A percentile compares a stretch with the other conserved stretches of the same genome.
phyloP scores from a whole-genome alignment of 2,888 invertebrate species.

The Oligia strigilis region DNA sequence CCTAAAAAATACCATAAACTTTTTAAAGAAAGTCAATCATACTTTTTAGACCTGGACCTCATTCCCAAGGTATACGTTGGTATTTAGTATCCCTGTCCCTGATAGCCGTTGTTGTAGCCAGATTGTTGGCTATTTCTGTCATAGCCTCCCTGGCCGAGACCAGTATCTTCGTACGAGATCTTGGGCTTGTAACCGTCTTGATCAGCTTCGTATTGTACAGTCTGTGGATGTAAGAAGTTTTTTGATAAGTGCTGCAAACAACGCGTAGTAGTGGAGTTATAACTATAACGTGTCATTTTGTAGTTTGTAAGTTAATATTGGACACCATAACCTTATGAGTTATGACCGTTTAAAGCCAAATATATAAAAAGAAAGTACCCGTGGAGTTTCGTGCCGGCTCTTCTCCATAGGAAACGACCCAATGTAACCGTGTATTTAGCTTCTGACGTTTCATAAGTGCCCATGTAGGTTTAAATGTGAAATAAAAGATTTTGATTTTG shows the following conservation, averaged over 20 bases:
- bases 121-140: slow-evolving; percentile 72
- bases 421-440: too few relatives aligned
- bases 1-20: slow-evolving; percentile 25
- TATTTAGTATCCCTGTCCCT: slow-evolving; percentile 68
- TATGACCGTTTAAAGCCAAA: background rate
- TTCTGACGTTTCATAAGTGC: too few relatives aligned
- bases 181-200: slow-evolving; percentile 92
- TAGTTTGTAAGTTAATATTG: background rate
- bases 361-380: too few relatives aligned
- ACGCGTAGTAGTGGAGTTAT: background rate
- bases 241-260: background rate
- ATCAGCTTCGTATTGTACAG: slow-evolving; percentile 93
- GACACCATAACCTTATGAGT: background rate
- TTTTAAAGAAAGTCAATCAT: slow-evolving; percentile 29
- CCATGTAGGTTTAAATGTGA: too few relatives aligned
- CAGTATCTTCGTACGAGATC: slow-evolving; percentile 92
- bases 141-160: slow-evolving; percentile 73
- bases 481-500: too few relatives aligned
- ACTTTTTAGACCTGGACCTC: slow-evolving; percentile 31
- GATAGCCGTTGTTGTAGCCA: slow-evolving; percentile 67
- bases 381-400: too few relatives aligned
- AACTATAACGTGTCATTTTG: background rate
- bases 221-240: slow-evolving; percentile 78
- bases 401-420: too few relatives aligned
- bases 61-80: slow-evolving; percentile 4